Evolutionary conservation across 2,888 invertebrate genomes (phyloP).

Genomic region (Hemithea aestivaria): DNA sequence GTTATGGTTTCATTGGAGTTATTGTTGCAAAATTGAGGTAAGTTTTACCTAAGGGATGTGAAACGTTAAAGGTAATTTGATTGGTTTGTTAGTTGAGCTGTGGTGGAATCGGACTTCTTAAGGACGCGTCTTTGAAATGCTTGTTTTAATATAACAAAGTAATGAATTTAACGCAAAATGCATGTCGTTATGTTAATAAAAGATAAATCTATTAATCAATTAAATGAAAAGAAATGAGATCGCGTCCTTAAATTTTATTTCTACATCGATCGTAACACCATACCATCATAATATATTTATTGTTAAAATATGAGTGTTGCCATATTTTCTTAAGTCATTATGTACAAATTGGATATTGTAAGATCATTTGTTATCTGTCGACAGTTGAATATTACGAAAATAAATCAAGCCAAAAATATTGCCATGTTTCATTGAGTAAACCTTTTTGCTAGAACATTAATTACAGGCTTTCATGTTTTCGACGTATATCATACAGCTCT

Average conservation of each 20-base stretch:
- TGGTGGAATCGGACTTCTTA: constrained; percentile 13
- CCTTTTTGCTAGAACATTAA: neutral
- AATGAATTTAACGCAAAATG: too few species aligned
- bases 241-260: constrained; percentile 9
- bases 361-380: constrained; percentile 79
- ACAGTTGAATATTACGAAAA: constrained; percentile 79
- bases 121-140: too few species aligned
- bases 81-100: neutral
- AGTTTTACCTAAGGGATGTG: too few species aligned
- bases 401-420: constrained; percentile 64
- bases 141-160: too few species aligned
- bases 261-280: constrained; percentile 38
- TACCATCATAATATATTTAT: constrained; percentile 56
- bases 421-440: constrained; percentile 41
- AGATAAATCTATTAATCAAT: too few species aligned
- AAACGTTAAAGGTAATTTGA: too few species aligned
- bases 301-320: constrained; percentile 78
- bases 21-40: too few species aligned
- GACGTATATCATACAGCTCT: too few species aligned
- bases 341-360: constrained; percentile 78
- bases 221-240: too few species aligned
- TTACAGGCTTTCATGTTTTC: too few species aligned
- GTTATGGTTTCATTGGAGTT: too few species aligned
- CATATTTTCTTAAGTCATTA: constrained; percentile 79
- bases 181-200: too few species aligned